Percentiles rank a stretch among this genome's conserved stretches.
phyloP scores from a whole-genome alignment of 2,113 vertebrate species.

The Lophotis ruficrista region DNA sequence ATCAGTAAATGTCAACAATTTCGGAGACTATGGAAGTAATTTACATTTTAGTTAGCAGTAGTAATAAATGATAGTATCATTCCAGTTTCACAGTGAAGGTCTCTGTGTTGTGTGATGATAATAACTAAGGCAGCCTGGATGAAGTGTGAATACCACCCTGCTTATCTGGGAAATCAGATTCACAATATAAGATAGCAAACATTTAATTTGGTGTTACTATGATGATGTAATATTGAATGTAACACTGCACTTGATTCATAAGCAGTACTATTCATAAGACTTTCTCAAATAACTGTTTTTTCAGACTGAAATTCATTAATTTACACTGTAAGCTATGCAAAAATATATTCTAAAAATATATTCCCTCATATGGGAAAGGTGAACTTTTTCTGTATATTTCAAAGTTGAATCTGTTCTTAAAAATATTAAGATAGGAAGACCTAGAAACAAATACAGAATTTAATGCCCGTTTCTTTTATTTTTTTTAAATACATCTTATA shows the following conservation, averaged over 20 bases:
- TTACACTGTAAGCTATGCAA: not conserved
- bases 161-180: not conserved
- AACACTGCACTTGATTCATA: not conserved
- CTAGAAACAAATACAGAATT: not conserved
- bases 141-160: not conserved
- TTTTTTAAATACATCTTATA: not conserved
- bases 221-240: not conserved
- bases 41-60: not conserved
- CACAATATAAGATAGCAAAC: not conserved
- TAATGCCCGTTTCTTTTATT: not conserved
- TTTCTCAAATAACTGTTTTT: not conserved
- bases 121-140: not conserved
- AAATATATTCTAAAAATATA: not conserved
- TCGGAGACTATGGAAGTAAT: not conserved
- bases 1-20: not conserved
- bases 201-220: slow-evolving; percentile 6
- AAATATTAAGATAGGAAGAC: not conserved
- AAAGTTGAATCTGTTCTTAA: not conserved
- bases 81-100: not conserved
- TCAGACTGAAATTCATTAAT: not conserved
- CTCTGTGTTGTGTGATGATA: not conserved
- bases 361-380: not conserved
- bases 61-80: not conserved
- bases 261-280: not conserved
- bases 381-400: not conserved